phyloP scores from a whole-genome alignment of 2,113 vertebrate species.

The Turnix velox region DNA sequence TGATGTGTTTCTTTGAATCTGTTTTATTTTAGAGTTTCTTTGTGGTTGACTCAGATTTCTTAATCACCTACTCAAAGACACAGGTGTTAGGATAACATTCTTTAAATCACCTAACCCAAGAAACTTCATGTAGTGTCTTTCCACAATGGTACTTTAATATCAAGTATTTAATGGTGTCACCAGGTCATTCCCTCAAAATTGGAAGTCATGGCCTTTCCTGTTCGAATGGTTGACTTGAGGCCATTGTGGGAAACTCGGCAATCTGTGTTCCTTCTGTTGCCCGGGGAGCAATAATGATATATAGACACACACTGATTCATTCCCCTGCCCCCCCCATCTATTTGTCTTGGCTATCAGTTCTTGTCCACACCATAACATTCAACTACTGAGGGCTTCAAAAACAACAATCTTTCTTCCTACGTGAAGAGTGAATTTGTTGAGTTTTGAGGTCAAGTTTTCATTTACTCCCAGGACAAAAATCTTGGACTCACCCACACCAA shows the following conservation, averaged over 20 bases:
- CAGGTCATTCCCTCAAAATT: slow-evolving; percentile 17
- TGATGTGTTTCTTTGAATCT: neutral
- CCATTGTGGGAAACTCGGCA: neutral
- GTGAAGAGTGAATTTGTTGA: neutral
- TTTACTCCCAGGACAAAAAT: neutral
- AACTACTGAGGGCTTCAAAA: neutral
- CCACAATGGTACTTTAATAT: neutral
- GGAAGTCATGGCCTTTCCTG: slow-evolving; percentile 25
- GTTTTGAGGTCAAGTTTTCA: neutral
- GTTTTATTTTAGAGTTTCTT: neutral
- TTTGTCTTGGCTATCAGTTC: neutral
- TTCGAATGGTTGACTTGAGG: slow-evolving; percentile 29
- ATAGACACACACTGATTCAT: neutral
- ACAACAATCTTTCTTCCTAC: neutral
- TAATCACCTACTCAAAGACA: neutral
- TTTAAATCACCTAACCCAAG: neutral
- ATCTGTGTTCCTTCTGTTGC: neutral
- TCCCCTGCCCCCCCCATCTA: neutral
- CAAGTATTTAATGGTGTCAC: slow-evolving; percentile 51
- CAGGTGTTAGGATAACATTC: neutral
- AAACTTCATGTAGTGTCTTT: neutral
- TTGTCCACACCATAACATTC: neutral
- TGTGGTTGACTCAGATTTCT: neutral
- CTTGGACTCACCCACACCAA: neutral
- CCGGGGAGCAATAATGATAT: neutral